Conservation (phyloP, 2,888 invertebrate species). For the Taenaris catops region DNA sequence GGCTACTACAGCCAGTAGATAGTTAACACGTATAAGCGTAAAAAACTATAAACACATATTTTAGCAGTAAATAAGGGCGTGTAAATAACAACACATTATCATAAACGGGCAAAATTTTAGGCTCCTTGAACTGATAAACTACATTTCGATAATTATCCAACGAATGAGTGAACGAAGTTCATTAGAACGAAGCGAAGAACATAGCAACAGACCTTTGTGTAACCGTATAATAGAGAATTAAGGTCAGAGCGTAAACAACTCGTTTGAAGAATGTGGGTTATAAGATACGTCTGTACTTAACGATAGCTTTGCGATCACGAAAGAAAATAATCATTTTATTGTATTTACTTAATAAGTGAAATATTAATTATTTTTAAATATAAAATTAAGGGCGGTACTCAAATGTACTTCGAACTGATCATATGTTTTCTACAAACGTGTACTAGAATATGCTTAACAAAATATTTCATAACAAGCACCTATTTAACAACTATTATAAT, state of each 20-base stretch:
- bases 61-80: constrained; percentile 33
- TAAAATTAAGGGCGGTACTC: too few species aligned
- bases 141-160: constrained; percentile 20
- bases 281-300: constrained; percentile 19
- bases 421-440: too few species aligned
- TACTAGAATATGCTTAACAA: too few species aligned
- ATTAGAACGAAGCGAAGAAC: constrained; percentile 28
- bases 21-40: too few species aligned
- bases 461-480: too few species aligned
- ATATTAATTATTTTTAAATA: too few species aligned
- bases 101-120: constrained; percentile 17
- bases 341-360: too few species aligned
- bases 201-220: constrained; percentile 36
- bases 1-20: too few species aligned
- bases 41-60: too few species aligned
- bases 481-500: too few species aligned
- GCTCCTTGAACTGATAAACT: constrained; percentile 25
- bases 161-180: constrained; percentile 33
- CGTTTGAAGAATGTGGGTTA: constrained; percentile 54
- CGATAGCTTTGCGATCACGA: background rate
- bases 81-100: constrained; percentile 12
- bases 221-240: constrained; percentile 55
- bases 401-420: too few species aligned
- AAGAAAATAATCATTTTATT: too few species aligned
- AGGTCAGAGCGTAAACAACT: constrained; percentile 46